Conservation (phyloP, 2,888 invertebrate genomes). For the Apoderus coryli region DNA sequence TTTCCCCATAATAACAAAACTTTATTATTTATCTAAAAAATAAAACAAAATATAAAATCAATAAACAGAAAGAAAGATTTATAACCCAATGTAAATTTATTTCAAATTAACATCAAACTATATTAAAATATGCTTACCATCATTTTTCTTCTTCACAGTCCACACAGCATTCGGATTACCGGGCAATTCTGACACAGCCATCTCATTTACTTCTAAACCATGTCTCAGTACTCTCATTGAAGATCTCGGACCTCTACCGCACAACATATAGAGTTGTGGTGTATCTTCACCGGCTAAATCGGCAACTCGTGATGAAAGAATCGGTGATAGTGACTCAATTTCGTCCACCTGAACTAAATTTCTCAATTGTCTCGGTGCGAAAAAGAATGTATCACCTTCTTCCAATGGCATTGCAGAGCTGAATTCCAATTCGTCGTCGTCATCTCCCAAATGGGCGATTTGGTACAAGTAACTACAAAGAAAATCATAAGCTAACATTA, state of each 20-base stretch:
- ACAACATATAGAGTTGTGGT: slow-evolving; percentile 91
- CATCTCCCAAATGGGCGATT: slow-evolving; percentile 98
- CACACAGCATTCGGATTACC: slow-evolving; percentile 99
- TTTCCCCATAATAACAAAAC: slow-evolving; percentile 2
- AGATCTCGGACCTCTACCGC: slow-evolving; percentile 91
- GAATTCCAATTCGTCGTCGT: slow-evolving; percentile 97
- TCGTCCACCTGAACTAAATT: slow-evolving; percentile 96
- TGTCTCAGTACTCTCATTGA: slow-evolving; percentile 86
- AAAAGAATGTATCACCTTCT: slow-evolving; percentile 98
- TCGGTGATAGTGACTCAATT: slow-evolving; percentile 88
- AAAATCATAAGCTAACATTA: too few relatives aligned
- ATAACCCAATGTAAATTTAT: neutral
- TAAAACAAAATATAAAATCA: too few relatives aligned
- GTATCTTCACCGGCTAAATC: slow-evolving; percentile 97
- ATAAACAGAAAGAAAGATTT: too few relatives aligned
- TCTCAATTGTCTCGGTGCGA: slow-evolving; percentile 82
- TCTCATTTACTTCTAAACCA: slow-evolving; percentile 96
- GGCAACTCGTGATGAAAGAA: slow-evolving; percentile 67
- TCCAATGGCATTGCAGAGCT: slow-evolving; percentile 96
- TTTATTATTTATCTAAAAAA: neutral
- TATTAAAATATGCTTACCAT: slow-evolving; percentile 61
- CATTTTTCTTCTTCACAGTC: slow-evolving; percentile 92
- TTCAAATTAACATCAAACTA: too few relatives aligned
- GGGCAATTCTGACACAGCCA: slow-evolving; percentile 99
- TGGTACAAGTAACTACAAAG: slow-evolving; percentile 78